These are phyloP conservation scores for Patella vulgata DNA, from an alignment of 1,140 invertebrate genomes.

Conservation along the genomic window DNA sequence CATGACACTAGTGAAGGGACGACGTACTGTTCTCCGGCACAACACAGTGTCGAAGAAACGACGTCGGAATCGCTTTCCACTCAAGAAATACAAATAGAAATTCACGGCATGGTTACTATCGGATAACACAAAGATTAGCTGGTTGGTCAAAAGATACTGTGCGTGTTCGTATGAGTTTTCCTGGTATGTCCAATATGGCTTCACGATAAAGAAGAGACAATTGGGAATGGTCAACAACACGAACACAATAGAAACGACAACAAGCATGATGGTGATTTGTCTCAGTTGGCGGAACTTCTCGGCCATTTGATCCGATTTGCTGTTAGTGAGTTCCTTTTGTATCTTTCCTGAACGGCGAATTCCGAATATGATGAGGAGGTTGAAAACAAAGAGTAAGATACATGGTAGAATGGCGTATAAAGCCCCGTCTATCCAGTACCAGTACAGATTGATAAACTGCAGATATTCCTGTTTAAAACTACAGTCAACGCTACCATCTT, in stretches of 20 bases:
- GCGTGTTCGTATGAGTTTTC: slow-evolving; percentile 11
- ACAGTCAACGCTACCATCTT: slow-evolving; percentile 13
- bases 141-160: slow-evolving; percentile 16
- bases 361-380: slow-evolving; percentile 48
- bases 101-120: slow-evolving; percentile 55
- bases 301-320: slow-evolving; percentile 11
- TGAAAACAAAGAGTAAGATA: slow-evolving; percentile 44
- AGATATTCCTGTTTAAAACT: slow-evolving; percentile 21
- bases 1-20: not conserved
- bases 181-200: slow-evolving; percentile 19
- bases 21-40: slow-evolving; percentile 9
- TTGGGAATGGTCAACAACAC: slow-evolving; percentile 47
- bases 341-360: slow-evolving; percentile 35
- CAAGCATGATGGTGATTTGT: slow-evolving; percentile 54
- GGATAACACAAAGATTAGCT: slow-evolving; percentile 45
- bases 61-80: slow-evolving; percentile 26
- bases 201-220: slow-evolving; percentile 47
- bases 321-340: slow-evolving; percentile 32
- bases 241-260: slow-evolving; percentile 44
- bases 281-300: slow-evolving; percentile 43
- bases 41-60: slow-evolving; percentile 29
- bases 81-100: slow-evolving; percentile 57
- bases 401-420: slow-evolving; percentile 46
- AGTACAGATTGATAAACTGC: slow-evolving; percentile 31
- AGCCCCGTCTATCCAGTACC: slow-evolving; percentile 54